Conservation (phyloP, 2,797 vertebrate genomes). For the Melanogrammus aeglefinus region DNA sequence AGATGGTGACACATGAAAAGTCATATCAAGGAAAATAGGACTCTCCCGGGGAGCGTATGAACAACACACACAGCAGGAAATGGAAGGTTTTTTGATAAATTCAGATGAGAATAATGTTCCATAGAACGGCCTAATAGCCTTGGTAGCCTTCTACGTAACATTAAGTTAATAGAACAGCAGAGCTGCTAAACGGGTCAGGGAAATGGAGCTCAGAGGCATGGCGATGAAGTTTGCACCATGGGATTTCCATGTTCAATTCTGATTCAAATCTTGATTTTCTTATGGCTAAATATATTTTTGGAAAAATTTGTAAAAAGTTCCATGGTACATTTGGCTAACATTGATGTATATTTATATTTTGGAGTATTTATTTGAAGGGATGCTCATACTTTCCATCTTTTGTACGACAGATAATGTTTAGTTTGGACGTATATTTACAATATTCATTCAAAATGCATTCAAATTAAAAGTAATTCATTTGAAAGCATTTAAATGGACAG, state of each 20-base stretch:
- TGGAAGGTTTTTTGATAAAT: neutral
- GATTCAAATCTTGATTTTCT: neutral
- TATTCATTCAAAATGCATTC: neutral
- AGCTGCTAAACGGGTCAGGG: neutral
- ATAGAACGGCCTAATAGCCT: neutral
- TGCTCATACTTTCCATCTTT: too few relatives aligned
- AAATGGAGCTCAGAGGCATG: neutral
- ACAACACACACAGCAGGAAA: slow-evolving; percentile 34
- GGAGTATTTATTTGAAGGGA: neutral
- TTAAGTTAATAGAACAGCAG: neutral
- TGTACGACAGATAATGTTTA: too few relatives aligned
- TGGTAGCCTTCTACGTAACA: neutral
- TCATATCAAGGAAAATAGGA: slow-evolving; percentile 26
- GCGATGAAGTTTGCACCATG: neutral
- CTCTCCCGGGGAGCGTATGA: slow-evolving; percentile 24
- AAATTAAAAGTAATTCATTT: neutral
- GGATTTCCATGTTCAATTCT: neutral
- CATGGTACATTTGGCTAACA: too few relatives aligned
- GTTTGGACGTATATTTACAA: neutral
- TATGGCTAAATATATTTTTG: neutral
- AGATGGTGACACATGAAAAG: slow-evolving; percentile 33
- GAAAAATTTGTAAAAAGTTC: neutral
- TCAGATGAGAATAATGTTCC: neutral
- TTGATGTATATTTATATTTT: neutral
- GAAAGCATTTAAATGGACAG: neutral